A percentile compares a stretch with the other conserved stretches of the same genome.
phyloP scores from a whole-genome alignment of 2,797 vertebrate genomes.

The Astyanax mexicanus region DNA sequence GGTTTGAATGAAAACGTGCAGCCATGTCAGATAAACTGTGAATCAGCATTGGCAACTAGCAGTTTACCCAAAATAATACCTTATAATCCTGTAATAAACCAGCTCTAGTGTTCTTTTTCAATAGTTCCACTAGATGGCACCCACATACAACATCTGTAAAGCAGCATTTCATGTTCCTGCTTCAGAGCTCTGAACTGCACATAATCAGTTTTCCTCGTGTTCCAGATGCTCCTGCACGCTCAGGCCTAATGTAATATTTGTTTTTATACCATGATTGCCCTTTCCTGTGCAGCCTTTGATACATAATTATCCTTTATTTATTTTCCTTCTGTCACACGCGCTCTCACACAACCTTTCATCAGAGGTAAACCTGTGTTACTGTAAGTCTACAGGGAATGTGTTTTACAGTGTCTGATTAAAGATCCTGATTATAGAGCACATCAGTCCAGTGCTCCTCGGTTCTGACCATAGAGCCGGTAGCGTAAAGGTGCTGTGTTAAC shows the following conservation, averaged over 20 bases:
- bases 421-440: not conserved
- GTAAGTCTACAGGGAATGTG: not conserved
- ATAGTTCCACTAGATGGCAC: conserved; percentile 61
- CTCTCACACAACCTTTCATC: not conserved
- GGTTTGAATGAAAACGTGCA: too few relatives aligned
- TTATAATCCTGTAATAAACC: not conserved
- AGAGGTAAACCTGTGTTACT: not conserved
- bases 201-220: not conserved
- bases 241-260: not conserved
- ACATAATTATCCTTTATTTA: too few relatives aligned
- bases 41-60: too few relatives aligned
- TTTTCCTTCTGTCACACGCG: not conserved
- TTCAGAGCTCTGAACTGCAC: not conserved
- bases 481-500: not conserved
- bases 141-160: not conserved
- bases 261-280: conserved; percentile 4
- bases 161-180: not conserved
- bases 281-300: not conserved
- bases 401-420: not conserved
- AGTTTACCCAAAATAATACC: not conserved
- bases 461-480: not conserved
- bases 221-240: not conserved
- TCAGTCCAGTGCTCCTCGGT: not conserved
- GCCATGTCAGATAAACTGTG: too few relatives aligned
- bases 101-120: too few relatives aligned